Percentiles rank a stretch among this genome's conserved stretches.
phyloP scores from a whole-genome alignment of 2,113 vertebrate species.

The Centrocercus urophasianus region DNA sequence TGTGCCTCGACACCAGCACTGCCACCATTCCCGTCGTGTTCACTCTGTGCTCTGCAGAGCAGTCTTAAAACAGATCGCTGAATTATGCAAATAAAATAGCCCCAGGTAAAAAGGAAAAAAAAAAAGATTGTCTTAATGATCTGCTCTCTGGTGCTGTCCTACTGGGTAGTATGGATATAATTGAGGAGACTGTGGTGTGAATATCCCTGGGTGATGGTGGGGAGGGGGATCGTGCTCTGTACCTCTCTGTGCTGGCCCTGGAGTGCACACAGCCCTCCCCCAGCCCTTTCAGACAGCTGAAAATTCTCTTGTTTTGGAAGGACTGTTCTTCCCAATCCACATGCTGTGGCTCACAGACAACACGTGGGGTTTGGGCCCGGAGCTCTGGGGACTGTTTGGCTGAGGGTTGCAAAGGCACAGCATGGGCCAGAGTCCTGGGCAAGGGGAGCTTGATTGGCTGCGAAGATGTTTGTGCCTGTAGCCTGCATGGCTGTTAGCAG shows the following conservation, averaged over 20 bases:
- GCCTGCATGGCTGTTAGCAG: neutral
- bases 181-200: neutral
- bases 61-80: neutral
- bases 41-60: neutral
- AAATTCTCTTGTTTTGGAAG: neutral
- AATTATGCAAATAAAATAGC: conserved; percentile 1
- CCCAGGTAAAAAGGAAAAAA: neutral
- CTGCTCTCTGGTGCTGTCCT: neutral
- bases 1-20: neutral
- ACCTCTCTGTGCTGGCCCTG: neutral
- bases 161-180: neutral
- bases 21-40: neutral
- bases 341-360: neutral
- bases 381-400: accelerated
- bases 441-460: neutral
- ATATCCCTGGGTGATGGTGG: neutral
- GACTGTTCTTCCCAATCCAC: too few relatives aligned
- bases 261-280: neutral
- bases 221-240: neutral
- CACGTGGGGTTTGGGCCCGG: neutral
- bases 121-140: neutral
- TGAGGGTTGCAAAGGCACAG: neutral
- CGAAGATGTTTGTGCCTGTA: neutral
- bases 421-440: neutral
- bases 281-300: neutral